Base-by-base conservation (phyloP, 2,888 invertebrate genomes). In the Phrixothrix hirtus region DNA sequence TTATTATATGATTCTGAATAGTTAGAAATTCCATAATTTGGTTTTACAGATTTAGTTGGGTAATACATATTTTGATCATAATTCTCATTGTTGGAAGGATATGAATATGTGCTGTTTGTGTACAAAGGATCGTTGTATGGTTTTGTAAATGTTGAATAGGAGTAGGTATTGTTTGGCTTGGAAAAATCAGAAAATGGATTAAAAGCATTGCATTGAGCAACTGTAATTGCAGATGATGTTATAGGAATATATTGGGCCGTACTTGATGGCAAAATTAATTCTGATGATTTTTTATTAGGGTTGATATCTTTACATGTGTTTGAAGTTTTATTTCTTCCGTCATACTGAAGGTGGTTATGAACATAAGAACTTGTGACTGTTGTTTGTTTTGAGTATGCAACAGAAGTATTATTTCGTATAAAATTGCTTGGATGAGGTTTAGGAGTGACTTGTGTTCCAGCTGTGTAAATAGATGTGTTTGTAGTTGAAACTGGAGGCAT, bases 91-190 rank as follows among this genome's bases (percentile, higher is more conserved):
- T 44, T 29, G 16, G 48, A 69, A 45, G 63, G 65, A 43, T 72
- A 71, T 45, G 60, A 66, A 52, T 69, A 72, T 48, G 58, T 63
- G 44, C 68, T 70, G 45, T 69, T 72, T 1, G 69, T 70, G 48
- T 73, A 73, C 7, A 71, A 52, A 2, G 71, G 66, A 51, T 72
- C 71, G 6, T 65, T 54, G 42, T 68, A 70, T 36, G 59, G 64
- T 56, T 68, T 68, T 29, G 59, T 61, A 30, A 54, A 36, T 13
- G 53, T 57, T n/a, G 42, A 17, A 17, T 60, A 57, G 1, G 49
- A 27, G 29, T 46, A 52, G 34, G 34, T 37, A 1, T 35, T 13
- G 1, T 37, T 53, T 5, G 62, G 47, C 59, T 66, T 65, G 9
- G 67, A 62, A 35, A 66, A 50, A 45, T 67, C 67, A 1, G 64